These are phyloP conservation scores for Triplophysa dalaica DNA, from an alignment of 2,113 vertebrate genomes.

Conservation along the genomic window DNA sequence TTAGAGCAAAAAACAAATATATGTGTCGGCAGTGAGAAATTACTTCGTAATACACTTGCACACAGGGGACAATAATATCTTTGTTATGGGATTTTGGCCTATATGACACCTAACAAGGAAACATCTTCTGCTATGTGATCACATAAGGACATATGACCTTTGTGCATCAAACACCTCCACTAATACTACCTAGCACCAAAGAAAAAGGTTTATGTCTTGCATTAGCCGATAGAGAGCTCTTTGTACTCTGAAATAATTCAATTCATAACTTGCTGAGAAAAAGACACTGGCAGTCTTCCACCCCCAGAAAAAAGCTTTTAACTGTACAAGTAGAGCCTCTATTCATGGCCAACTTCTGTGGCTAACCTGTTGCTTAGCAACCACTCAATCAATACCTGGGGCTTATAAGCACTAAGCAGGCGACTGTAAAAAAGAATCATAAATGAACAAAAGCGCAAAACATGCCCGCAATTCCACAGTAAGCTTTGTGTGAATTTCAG, in stretches of 20 bases:
- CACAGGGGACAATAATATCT: no score
- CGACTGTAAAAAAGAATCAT: conserved; percentile 60
- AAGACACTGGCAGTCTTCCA: conserved; percentile 38
- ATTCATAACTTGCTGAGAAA: conserved; percentile 55
- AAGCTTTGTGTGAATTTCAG: conserved; percentile 36
- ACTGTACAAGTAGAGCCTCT: conserved; percentile 63
- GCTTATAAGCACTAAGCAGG: conserved; percentile 69
- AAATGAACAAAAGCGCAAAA: conserved; percentile 67
- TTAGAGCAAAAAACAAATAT: not conserved
- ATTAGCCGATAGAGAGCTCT: conserved; percentile 41
- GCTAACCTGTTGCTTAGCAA: conserved; percentile 80
- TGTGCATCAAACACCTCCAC: not conserved
- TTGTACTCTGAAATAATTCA: conserved; percentile 38
- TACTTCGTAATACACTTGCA: not conserved
- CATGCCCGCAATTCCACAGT: conserved; percentile 55
- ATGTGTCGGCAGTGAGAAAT: not conserved
- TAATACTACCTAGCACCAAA: not conserved
- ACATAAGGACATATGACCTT: not conserved
- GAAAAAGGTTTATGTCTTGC: conserved; percentile 12
- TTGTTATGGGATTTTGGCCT: not conserved
- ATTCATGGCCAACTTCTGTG: conserved; percentile 69
- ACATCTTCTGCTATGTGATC: not conserved
- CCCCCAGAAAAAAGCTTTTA: conserved; percentile 58
- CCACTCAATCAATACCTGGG: conserved; percentile 79
- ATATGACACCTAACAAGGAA: not conserved